A percentile compares a stretch with the other conserved stretches of the same genome.
These are phyloP conservation scores for Cerastoderma edule DNA, from an alignment of 2,888 invertebrate species.

Conservation along the genomic window DNA sequence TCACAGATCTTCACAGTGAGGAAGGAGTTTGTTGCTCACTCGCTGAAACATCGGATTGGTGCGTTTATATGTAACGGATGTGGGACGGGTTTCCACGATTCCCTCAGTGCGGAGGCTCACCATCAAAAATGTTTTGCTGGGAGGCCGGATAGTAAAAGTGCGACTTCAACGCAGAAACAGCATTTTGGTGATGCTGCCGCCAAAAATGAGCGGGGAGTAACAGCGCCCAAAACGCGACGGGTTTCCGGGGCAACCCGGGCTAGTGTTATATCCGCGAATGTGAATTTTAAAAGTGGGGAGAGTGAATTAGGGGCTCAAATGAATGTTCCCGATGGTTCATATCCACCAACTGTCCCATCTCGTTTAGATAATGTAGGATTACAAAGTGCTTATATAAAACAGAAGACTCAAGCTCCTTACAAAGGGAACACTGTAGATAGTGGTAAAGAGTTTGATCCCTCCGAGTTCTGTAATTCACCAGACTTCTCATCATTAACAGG, in stretches of 20 bases:
- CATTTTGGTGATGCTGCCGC: background rate
- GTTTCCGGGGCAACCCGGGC: conserved; percentile 22
- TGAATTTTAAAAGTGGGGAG: conserved; percentile 10
- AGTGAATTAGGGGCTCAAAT: background rate
- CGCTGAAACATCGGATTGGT: conserved; percentile 29
- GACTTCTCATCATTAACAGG: conserved; percentile 56
- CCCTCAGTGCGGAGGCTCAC: background rate
- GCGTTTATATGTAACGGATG: conserved; percentile 10
- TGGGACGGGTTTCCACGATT: conserved; percentile 17
- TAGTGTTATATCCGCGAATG: conserved; percentile 49
- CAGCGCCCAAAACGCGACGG: background rate
- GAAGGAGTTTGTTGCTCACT: conserved; percentile 38
- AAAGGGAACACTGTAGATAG: conserved; percentile 21
- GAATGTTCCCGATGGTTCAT: background rate
- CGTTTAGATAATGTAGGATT: background rate
- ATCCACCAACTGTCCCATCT: background rate
- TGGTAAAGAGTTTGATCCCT: conserved; percentile 35
- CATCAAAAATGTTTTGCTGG: conserved; percentile 1
- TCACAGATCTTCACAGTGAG: conserved; percentile 43
- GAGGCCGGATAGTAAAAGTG: conserved; percentile 1
- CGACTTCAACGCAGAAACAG: background rate
- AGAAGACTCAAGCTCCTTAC: background rate
- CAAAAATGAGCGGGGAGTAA: background rate
- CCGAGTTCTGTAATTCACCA: conserved; percentile 50
- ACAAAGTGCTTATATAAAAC: conserved; percentile 4